Evolutionary conservation across 1,140 invertebrate genomes (phyloP), one percentile per base, ranked within the genome.

Genomic region (Pseudachorutes palmiensis): DNA sequence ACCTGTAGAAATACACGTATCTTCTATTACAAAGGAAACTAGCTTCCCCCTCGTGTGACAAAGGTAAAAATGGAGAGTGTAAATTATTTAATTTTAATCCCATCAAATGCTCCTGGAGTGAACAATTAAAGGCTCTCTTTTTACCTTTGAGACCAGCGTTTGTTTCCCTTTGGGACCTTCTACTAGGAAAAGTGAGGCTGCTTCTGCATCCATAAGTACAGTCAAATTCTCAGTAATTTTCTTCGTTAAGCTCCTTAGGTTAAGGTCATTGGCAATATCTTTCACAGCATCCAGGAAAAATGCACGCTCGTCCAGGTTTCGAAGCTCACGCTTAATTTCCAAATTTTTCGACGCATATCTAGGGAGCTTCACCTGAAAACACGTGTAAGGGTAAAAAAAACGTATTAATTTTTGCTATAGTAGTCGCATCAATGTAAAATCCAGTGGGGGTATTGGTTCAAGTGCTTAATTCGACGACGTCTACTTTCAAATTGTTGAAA

Each of bases 181-280:
- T 22, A 81, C 79, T 5, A 81, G 75, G 71, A 81, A 81, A 24
- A 81, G 74, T 0, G 80, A 81, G 0, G 79, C 78, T 0, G 79
- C 79, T 65, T 81, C 80, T 14, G 78, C 77, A 69, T 80, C 76
- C 64, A 81, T 63, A n/a, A 81, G 74, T 24, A 81, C 77, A 24
- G 77, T 68, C 55, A 81, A 67, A 70, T 81, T 81, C 41, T 80
- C 78, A 19, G 79, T 79, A 36, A 79, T 78, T 67, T 81, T 81
- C 30, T 78, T 75, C 5, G 80, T 81, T 32, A 81, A 73, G 5
- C 77, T 78, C 69, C 77, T 78, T 2, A 80, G 75, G 68, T 81
- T 79, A 26, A 81, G 73, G 64, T 81, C 80, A 32, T 79, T 79
- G 19, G 80, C 79, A 62, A 81, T 79, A 68, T 81, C 80, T 51